Base-by-base conservation (phyloP, 2,113 vertebrate species). In the Cryptotis parvus region DNA sequence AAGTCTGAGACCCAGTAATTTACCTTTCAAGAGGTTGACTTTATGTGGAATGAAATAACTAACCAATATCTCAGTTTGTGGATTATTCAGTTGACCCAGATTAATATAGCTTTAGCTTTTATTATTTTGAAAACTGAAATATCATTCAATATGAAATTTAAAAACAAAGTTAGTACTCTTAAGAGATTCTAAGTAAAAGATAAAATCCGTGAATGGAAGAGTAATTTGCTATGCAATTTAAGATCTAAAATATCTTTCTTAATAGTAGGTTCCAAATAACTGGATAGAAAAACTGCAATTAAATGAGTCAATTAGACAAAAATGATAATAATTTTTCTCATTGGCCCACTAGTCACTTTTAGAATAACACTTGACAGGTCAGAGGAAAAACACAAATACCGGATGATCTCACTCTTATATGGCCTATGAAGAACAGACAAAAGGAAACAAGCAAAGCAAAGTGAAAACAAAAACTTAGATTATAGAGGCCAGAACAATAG, bases 121-220 rank as follows among this genome's bases (percentile, higher is more conserved):
- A 73, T 74, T 93, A 84, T 55, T 93, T 86, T 86, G 29, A 69
- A 87, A 84, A 76, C 49, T 83, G 75, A 74, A 29, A 80, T n/a
- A 58, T 1, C 9, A 29, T 88, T 55, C 29, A 83, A 69, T 49
- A 24, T 65, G n/a, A n/a, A n/a, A n/a, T n/a, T n/a, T n/a, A n/a
- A n/a, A n/a, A n/a, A n/a, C n/a, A n/a, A 63, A 78, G 37, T 78
- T 73, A 84, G 10, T 78, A 88, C 63, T 69, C 31, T n/a, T 81
- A 75, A 87, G 29, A 77, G 35, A 89, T 78, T 94, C 81, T 92
- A 84, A 93, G 9, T 78, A 70, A 79, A 75, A 91, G 58, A 35
- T 72, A 79, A 61, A 82, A 84, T 94, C 33, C 77, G 26, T 65
- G 52, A 83, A 88, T 85, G 6, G 35, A 89, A 80, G 63, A 84